A percentile compares a stretch with the other conserved stretches of the same genome.
phyloP scores from a whole-genome alignment of 2,888 invertebrate species.

The Arctia plantaginis region DNA sequence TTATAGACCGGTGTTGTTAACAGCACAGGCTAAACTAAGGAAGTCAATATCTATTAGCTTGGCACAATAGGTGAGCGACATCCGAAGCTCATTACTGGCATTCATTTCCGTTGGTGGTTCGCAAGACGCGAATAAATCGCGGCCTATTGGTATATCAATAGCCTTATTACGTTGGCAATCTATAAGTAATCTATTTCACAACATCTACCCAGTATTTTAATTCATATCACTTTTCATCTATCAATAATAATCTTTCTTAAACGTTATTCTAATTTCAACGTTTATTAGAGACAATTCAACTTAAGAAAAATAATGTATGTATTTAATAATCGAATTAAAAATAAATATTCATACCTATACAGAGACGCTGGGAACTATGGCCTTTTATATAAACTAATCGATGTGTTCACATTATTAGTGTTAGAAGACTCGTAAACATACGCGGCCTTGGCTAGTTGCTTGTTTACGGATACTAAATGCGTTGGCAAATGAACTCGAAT shows the following conservation, averaged over 20 bases:
- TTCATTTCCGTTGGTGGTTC: conserved; percentile 83
- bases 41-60: conserved; percentile 86
- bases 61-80: conserved; percentile 86
- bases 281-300: too few relatives aligned
- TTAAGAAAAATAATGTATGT: too few relatives aligned
- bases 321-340: conserved; percentile 26
- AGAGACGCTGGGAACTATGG: conserved; percentile 30
- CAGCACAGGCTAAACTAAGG: conserved; percentile 79
- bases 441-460: conserved; percentile 70
- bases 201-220: neutral
- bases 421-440: conserved; percentile 71
- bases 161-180: conserved; percentile 52
- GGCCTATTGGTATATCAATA: conserved; percentile 66
- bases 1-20: conserved; percentile 75
- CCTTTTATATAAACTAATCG: conserved; percentile 49
- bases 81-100: conserved; percentile 85
- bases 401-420: conserved; percentile 55
- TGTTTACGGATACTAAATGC: conserved; percentile 78
- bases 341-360: conserved; percentile 18
- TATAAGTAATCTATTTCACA: conserved; percentile 15
- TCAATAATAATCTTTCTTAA: neutral
- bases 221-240: neutral
- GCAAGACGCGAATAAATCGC: conserved; percentile 76
- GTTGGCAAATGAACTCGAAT: conserved; percentile 71
- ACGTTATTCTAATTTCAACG: neutral